phyloP scores from a whole-genome alignment of 2,888 invertebrate genomes.

The Agrochola litura region DNA sequence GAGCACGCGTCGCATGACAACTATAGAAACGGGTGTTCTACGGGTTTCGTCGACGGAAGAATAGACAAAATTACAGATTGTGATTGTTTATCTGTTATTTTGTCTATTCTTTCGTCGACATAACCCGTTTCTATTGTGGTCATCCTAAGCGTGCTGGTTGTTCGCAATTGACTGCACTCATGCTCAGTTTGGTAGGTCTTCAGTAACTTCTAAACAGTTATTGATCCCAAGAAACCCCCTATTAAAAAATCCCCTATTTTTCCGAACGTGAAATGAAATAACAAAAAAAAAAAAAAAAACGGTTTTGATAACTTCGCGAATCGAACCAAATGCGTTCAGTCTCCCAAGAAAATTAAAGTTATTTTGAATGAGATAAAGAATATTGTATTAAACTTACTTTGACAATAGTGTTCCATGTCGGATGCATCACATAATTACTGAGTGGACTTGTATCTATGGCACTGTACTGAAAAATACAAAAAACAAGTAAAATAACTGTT shows the following conservation, averaged over 20 bases:
- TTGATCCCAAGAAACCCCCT: not conserved
- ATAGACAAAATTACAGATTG: too few species aligned
- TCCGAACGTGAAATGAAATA: not conserved
- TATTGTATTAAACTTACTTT: constrained; percentile 91
- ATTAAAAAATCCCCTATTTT: not conserved
- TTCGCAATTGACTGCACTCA: not conserved
- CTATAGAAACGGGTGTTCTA: too few species aligned
- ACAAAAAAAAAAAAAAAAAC: not conserved
- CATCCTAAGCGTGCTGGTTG: not conserved
- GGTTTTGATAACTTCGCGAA: too few species aligned
- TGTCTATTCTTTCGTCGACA: too few species aligned
- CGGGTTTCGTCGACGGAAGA: too few species aligned
- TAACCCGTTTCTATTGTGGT: too few species aligned
- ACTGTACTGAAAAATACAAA: constrained; percentile 95
- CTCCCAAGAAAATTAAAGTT: not conserved
- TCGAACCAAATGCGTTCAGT: not conserved
- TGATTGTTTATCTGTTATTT: too few species aligned
- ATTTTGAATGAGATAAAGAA: not conserved
- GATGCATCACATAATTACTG: constrained; percentile 99
- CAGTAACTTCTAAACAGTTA: not conserved
- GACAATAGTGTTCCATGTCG: constrained; percentile 98
- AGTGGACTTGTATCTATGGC: constrained; percentile 98
- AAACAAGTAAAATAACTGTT: not conserved
- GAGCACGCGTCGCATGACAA: too few species aligned
- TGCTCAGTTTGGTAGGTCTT: not conserved